Conservation (phyloP, 2,888 invertebrate genomes). For the Tinea semifulvella region DNA sequence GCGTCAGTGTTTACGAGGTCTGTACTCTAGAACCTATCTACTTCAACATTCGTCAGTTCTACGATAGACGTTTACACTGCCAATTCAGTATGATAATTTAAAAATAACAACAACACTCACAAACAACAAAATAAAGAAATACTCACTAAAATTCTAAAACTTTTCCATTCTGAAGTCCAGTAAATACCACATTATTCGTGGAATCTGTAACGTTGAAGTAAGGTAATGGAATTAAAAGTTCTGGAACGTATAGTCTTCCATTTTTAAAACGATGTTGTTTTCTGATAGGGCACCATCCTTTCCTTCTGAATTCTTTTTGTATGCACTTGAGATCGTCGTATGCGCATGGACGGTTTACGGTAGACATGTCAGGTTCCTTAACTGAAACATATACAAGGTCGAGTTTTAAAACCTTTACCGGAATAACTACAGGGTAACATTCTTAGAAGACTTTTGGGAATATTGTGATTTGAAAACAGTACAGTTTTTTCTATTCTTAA, state of each 20-base stretch:
- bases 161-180: background rate
- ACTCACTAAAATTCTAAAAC: slow-evolving; percentile 1
- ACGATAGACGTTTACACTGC: too few species aligned
- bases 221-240: background rate
- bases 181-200: background rate
- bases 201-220: background rate
- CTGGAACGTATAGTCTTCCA: background rate
- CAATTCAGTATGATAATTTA: too few species aligned
- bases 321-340: background rate
- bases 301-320: background rate
- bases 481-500: too few species aligned
- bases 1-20: too few species aligned
- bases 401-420: too few species aligned
- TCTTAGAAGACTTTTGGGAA: too few species aligned
- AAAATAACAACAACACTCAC: too few species aligned
- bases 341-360: background rate
- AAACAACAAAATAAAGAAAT: too few species aligned
- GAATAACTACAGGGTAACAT: too few species aligned
- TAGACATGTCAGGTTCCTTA: background rate
- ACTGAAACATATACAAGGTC: background rate
- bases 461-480: too few species aligned
- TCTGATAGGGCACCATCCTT: background rate
- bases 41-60: too few species aligned
- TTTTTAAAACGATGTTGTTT: background rate
- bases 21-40: too few species aligned